Evolutionary conservation across 1,140 invertebrate species (phyloP), one percentile per base, ranked within the genome.

Genomic region (Lutraria rhynchaena): DNA sequence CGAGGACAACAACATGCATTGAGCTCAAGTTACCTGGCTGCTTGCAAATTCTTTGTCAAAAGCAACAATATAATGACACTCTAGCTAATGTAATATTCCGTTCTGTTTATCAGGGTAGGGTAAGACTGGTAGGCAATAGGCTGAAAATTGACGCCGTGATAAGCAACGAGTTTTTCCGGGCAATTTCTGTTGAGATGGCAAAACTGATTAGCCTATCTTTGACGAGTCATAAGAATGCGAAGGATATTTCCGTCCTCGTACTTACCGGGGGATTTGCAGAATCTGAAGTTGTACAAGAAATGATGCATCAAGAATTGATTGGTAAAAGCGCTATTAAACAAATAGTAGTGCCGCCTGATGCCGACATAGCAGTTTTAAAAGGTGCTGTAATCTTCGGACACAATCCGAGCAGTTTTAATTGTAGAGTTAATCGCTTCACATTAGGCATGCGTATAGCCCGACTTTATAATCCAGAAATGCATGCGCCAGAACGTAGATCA

Each of bases 141-240:
- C 29, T 81, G 1, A 49, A 24, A 33, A 73, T 81, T 19, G 78
- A 81, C n/a, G 78, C 67, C 29, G 60, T 73, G 15, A n/a, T 81
- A 3, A 63, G 67, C 46, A 81, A 73, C 41, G 78, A 81, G 29
- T 81, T 81, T 33, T 81, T 81, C 57, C 57, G 76, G 37, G 78
- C 78, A 22, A 73, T 65, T 1, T 53, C 67, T 11, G 57, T 53
- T 13, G 67, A 81, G 29, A 81, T 71, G 55, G 60, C 69, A 37
- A 81, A 71, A 35, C 15, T 73, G 9, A 73, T 81, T 27, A 44
- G 31, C 1, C 78, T 53, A 22, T 29, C 69, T 13, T 58, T 81
- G 11, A 53, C 58, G 1, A 41, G 31, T 13, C 19, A 51, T 1
- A 73, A 71, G 44, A 63, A 41, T 51, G 57, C 57, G n/a, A 65